Evolutionary conservation across 2,888 invertebrate species (phyloP), one percentile per base, ranked within the genome.

Genomic region (Eupithecia inturbata): DNA sequence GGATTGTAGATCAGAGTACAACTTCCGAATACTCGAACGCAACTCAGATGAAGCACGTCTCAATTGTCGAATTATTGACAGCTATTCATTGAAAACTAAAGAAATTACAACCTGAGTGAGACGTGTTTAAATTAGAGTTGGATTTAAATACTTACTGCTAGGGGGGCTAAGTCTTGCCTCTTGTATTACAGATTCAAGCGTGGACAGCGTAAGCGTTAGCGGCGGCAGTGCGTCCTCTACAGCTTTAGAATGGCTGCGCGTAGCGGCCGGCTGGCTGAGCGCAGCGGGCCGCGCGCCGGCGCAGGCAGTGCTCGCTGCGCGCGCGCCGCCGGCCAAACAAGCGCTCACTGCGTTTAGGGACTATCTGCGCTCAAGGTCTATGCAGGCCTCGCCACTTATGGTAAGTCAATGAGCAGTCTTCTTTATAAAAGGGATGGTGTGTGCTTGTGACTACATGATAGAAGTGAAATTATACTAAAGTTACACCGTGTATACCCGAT

Each of bases 191-290:
- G 95, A 95, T 74, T 94, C 94, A 0, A 94, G 94, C 78, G 94
- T 91, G 53, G 95, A 95, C 74, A 94, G 94, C 69, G 90, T 92
- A 26, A 91, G 91, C 22, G 91, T 91, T 31, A 86, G 87, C 78
- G 87, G 91, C 76, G 88, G 88, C 64, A 83, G 88, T 12, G 79
- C 81, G 14, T 71, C 81, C 19, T 57, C 74, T 80, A 49, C 49
- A 60, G 81, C 67, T 67, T 68, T 70, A 16, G 82, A 10, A 71
- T 67, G 64, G 91, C 95, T 99, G 83, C 95, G 96, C 12, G 96
- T 96, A 71, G 97, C 99, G 74, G 97, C 98, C 0, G 96, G 95
- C 67, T 99, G 99, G 99, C 95, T 99, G 33, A 96, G 97, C 81
- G 96, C 96, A 0, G 92, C 91, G 2, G 92, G 91, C 0, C 83